Base-by-base conservation (phyloP, 2,113 vertebrate genomes). In the Percopsis transmontana region DNA sequence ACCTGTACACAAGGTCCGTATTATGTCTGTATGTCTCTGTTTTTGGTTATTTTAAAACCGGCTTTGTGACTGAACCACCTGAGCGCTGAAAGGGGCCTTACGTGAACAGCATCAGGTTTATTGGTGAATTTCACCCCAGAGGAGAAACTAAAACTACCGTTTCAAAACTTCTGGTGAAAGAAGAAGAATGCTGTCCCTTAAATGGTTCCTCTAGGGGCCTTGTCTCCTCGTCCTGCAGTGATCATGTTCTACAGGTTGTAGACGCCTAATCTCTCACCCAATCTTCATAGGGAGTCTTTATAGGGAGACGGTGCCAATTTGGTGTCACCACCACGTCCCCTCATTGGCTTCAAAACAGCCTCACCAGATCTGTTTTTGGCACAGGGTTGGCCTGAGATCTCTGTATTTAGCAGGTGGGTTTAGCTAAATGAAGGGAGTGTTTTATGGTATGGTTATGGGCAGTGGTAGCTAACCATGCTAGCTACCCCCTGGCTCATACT, bases 311-410 rank as follows among this genome's bases (percentile, higher is more conserved):
- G 20, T 70, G 57, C 55, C 69, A 54, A 57, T 68, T 68, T 66
- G 61, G 72, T 45, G 42, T 42, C 58, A 56, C 75, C 80, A 79
- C 82, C 27, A 5, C 27, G 3, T 74, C 80, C 82, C 74, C 54
- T 59, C 45, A n/a, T 67, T 48, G 67, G 63, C 66, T 48, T 27
- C 27, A 60, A 39, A 68, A 74, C 47, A 44, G 53, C 60, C 79
- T 64, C 51, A 52, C 47, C 54, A 15, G 44, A 40, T 55, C 70
- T 18, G 40, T 48, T 42, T 61, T 53, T 83, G 78, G 78, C 60
- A 67, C 0, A 9, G 47, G n/a, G 24, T 33, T 33, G 8, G 4
- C 27, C n/a, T 38, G 14, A 2, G n/a, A 40, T 19, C 19, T 53
- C 50, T 56, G 18, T 47, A 63, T 48, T 79, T 65, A 53, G 19